Conservation (phyloP, 92 coral and sea anemone species). For the Desmophyllum pertusum region DNA sequence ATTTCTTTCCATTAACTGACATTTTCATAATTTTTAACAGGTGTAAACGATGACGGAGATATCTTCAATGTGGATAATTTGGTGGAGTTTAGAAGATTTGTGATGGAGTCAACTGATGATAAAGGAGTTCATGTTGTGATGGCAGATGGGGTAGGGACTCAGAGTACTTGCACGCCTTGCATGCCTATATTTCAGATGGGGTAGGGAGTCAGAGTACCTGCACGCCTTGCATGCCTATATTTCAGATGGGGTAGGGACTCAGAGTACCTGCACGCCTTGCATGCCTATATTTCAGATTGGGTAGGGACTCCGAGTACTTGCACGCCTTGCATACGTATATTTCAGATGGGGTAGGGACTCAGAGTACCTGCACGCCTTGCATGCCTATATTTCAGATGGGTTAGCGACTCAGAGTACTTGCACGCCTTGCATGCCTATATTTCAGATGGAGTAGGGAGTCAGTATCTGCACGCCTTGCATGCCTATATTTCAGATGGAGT, state of each 20-base stretch:
- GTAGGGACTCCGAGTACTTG: slow-evolving; percentile 54
- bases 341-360: no score
- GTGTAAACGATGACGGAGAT: slow-evolving; percentile 94
- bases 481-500: no score
- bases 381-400: no score
- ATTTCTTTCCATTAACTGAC: no score
- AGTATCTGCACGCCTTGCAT: no score
- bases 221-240: not conserved
- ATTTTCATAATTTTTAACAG: slow-evolving; percentile 22
- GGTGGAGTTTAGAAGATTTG: slow-evolving; percentile 79
- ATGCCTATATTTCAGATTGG: slow-evolving; percentile 62
- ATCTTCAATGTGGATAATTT: slow-evolving; percentile 87
- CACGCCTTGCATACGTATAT: not conserved
- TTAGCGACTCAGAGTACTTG: no score
- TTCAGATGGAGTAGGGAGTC: no score
- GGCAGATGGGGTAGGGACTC: slow-evolving; percentile 93
- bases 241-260: slow-evolving; percentile 79
- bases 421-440: no score
- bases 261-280: not conserved
- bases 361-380: no score
- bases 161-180: not conserved
- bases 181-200: slow-evolving; percentile 63
- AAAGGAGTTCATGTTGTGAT: slow-evolving; percentile 95
- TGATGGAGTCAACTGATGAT: slow-evolving; percentile 78
- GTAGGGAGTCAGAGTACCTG: slow-evolving; percentile 54